Evolutionary conservation across 1,140 invertebrate genomes (phyloP), one percentile per base, ranked within the genome.

Genomic region (Drosophila truncata): DNA sequence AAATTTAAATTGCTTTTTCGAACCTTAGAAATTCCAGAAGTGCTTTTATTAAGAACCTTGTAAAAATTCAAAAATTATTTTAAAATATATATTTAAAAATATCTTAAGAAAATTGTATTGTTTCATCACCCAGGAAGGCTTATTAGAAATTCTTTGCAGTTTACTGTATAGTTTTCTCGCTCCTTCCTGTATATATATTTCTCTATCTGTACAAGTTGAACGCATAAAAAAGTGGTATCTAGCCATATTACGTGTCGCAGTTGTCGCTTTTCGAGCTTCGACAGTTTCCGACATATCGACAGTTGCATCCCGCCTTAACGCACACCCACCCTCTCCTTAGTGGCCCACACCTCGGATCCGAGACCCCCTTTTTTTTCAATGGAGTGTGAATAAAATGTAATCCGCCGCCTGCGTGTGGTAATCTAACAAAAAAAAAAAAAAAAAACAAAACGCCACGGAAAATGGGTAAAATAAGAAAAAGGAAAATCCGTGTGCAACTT

Each of bases 281-380:
- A 87, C 84, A 84, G 83, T 81, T 88, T 87, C 84, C 84, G 84
- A 87, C 84, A 84, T 66, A 84, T 84, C 69, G 84, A 84, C 72
- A 84, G 77, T 61, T 78, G 72, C 69, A 80, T 41, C 73, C 33
- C 47, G 35, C 44, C 47, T 54, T 35, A n/a, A 31, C 27, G 23
- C 50, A 23, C 31, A 20, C 25, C n/a, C 31, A 20, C 25, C n/a
- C 39, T 20, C 41, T 14, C 35, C 25, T 13, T 41, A 10, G 4
- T 11, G 42, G 41, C 35, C 10, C 54, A 16, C 29, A 8, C 35
- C 44, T 18, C 29, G 39, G 9, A 7, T 25, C 16, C 9, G 20
- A 46, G 20, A 16, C 44, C 23, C 44, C 44, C 25, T 11, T 2
- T 33, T 16, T 33, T 20, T 33, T 27, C 55, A 20, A 37, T 67